These are phyloP conservation scores for Danaus melanippus DNA, from an alignment of 1,140 invertebrate genomes.

Conservation along the genomic window DNA sequence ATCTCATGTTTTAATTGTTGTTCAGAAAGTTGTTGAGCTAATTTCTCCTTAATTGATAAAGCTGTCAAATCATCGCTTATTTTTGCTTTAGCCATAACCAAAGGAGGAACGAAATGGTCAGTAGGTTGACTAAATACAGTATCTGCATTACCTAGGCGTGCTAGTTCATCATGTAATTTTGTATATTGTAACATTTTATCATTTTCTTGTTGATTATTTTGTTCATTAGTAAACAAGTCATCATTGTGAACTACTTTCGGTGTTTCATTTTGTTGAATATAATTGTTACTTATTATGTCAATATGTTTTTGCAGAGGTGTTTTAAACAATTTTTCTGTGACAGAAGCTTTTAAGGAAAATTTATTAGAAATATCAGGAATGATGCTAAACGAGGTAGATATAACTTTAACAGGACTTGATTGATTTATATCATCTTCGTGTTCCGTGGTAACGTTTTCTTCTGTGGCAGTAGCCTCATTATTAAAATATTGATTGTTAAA, in stretches of 20 bases:
- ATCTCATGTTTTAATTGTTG: constrained; percentile 33
- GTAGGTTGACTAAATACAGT: constrained; percentile 67
- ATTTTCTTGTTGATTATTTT: constrained; percentile 47
- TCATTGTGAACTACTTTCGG: constrained; percentile 35
- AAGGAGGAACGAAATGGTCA: constrained; percentile 68
- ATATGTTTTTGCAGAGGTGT: constrained; percentile 34
- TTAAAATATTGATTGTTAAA: constrained; percentile 40
- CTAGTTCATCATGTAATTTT: constrained; percentile 54
- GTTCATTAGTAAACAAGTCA: constrained; percentile 33
- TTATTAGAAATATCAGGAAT: constrained; percentile 17
- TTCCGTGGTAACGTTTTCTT: constrained; percentile 43
- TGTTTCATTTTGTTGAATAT: constrained; percentile 49
- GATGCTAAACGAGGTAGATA: constrained; percentile 17
- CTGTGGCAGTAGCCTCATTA: constrained; percentile 32
- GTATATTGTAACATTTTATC: constrained; percentile 56
- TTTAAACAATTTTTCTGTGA: constrained; percentile 17
- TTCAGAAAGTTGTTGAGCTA: constrained; percentile 56
- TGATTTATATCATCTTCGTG: constrained; percentile 38
- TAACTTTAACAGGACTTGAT: constrained; percentile 23
- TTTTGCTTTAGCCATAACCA: constrained; percentile 71
- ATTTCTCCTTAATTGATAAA: constrained; percentile 64
- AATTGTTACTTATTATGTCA: constrained; percentile 35
- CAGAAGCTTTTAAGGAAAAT: not conserved
- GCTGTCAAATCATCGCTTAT: constrained; percentile 67
- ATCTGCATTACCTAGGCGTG: constrained; percentile 53